Conservation (phyloP, 2,113 vertebrate species). For the Pseudorectes ferrugineus region DNA sequence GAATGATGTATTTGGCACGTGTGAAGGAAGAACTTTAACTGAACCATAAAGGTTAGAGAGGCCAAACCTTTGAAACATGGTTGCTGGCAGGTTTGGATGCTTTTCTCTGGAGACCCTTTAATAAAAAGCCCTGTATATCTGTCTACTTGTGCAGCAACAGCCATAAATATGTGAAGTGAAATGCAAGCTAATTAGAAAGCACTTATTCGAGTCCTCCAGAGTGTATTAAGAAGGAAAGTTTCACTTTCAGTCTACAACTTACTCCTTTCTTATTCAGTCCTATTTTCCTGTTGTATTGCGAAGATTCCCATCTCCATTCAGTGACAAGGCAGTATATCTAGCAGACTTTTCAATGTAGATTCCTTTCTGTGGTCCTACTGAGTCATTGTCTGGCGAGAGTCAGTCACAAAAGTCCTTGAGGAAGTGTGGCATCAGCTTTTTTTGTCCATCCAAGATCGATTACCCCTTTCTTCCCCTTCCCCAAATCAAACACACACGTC, state of each 20-base stretch:
- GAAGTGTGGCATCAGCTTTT: neutral
- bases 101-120: neutral
- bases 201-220: neutral
- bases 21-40: neutral
- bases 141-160: neutral
- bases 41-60: slow-evolving; percentile 16
- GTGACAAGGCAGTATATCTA: neutral
- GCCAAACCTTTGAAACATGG: slow-evolving; percentile 4
- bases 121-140: neutral
- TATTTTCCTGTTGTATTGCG: neutral
- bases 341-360: neutral
- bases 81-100: neutral
- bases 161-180: slow-evolving; percentile 24
- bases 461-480: neutral
- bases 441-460: neutral
- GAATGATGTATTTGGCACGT: neutral
- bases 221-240: neutral
- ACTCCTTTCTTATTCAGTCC: neutral
- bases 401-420: neutral
- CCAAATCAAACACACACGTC: neutral
- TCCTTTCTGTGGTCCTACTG: neutral
- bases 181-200: slow-evolving; percentile 41
- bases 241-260: neutral
- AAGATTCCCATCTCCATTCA: neutral
- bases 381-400: neutral